Evolutionary conservation across 2,888 invertebrate species (phyloP).

Genomic region (Idaea biselata): DNA sequence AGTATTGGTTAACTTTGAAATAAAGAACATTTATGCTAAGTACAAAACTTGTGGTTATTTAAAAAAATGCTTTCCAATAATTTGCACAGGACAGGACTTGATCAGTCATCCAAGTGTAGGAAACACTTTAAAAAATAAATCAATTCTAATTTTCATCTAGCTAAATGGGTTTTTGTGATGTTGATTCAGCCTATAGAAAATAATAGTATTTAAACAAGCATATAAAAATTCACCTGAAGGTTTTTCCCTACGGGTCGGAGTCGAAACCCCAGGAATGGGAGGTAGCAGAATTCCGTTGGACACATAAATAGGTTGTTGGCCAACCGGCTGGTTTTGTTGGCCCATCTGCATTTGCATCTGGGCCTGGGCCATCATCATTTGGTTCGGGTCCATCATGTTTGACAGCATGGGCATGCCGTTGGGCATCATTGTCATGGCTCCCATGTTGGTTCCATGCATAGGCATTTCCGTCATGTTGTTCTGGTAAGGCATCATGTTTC

Average conservation of each 20-base stretch:
- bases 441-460: constrained; percentile 30
- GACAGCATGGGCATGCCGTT: constrained; percentile 43
- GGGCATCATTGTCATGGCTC: constrained; percentile 30
- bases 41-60: too few species aligned
- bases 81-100: too few species aligned
- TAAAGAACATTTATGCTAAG: too few species aligned
- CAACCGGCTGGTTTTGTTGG: constrained; percentile 40
- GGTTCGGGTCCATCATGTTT: constrained; percentile 28
- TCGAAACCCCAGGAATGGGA: constrained; percentile 89
- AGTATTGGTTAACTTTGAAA: too few species aligned
- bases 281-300: constrained; percentile 91
- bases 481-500: constrained; percentile 41
- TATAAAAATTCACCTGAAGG: constrained; percentile 74
- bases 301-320: constrained; percentile 65
- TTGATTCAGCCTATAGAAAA: too few species aligned
- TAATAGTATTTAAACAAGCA: neutral
- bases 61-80: too few species aligned
- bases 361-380: constrained; percentile 44
- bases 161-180: too few species aligned
- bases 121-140: too few species aligned
- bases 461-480: constrained; percentile 38
- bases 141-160: too few species aligned
- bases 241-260: constrained; percentile 89
- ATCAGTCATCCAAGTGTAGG: too few species aligned
- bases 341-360: constrained; percentile 77